Conservation (phyloP, 92 coral and sea anemone species). For the Palythoa grandis region DNA sequence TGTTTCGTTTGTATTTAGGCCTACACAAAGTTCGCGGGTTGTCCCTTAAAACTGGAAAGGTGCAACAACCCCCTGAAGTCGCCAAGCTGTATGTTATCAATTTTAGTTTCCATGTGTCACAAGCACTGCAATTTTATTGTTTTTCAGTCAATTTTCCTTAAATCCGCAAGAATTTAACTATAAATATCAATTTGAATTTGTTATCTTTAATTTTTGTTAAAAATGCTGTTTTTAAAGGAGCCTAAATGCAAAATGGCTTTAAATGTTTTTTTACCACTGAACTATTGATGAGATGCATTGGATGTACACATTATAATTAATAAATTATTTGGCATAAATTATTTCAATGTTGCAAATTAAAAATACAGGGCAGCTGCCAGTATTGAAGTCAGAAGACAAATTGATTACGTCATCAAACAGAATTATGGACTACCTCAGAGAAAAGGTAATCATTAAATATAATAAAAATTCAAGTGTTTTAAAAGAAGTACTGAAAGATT, state of each 20-base stretch:
- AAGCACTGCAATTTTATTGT: neutral
- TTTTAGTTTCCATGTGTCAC: neutral
- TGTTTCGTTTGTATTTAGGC: conserved; percentile 44
- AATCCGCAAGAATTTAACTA: no score
- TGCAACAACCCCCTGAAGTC: conserved; percentile 82
- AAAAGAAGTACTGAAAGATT: no score
- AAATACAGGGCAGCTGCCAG: conserved; percentile 75
- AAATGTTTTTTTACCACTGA: no score
- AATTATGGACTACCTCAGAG: conserved; percentile 78
- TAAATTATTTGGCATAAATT: no score
- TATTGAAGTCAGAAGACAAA: conserved; percentile 64
- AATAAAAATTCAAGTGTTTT: neutral
- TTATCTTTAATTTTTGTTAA: no score
- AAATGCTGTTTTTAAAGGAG: no score
- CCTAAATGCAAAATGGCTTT: no score
- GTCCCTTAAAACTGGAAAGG: conserved; percentile 72
- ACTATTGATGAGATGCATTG: neutral
- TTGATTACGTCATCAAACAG: conserved; percentile 64
- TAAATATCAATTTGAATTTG: no score
- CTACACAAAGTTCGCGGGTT: conserved; percentile 85
- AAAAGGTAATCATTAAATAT: conserved; percentile 55
- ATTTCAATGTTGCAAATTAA: neutral
- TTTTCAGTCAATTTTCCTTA: no score
- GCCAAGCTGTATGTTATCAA: conserved; percentile 66
- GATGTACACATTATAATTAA: no score